Percentiles rank a stretch among this genome's conserved stretches.
phyloP scores from a whole-genome alignment of 2,113 vertebrate genomes.

The Eulacestoma nigropectus region DNA sequence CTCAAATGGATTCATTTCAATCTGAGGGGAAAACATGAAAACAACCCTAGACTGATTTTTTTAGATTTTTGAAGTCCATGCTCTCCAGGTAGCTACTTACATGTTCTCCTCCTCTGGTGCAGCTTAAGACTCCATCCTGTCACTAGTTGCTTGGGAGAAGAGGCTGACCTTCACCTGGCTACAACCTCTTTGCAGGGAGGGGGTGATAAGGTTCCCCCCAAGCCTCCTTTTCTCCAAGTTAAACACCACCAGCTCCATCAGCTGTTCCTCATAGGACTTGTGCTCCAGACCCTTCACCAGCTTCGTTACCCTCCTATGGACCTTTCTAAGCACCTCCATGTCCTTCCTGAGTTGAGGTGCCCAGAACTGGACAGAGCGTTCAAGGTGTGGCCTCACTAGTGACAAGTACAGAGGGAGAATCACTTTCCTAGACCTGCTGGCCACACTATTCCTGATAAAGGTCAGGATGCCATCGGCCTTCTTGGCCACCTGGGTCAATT shows the following conservation, averaged over 20 bases:
- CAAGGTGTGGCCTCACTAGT: neutral
- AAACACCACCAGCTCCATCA: neutral
- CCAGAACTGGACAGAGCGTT: no score
- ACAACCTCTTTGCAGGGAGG: neutral
- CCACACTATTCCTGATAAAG: neutral
- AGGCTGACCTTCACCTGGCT: neutral
- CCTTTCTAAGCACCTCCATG: neutral
- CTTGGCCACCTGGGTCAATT: neutral
- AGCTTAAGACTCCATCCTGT: no score
- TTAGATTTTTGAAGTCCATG: neutral
- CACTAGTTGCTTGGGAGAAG: neutral
- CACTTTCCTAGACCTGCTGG: neutral
- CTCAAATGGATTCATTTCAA: neutral
- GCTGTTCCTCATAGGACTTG: neutral
- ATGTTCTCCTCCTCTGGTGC: neutral
- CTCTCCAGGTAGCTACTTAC: neutral
- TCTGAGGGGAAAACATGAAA: neutral
- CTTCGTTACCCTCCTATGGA: rapidly evolving
- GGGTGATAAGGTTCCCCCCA: no score
- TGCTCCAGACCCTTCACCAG: neutral
- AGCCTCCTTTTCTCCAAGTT: neutral
- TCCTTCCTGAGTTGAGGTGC: neutral
- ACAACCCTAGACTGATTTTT: neutral
- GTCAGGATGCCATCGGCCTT: neutral
- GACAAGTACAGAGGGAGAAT: neutral